phyloP scores from a whole-genome alignment of 2,113 vertebrate genomes.

The Helogale parvula region DNA sequence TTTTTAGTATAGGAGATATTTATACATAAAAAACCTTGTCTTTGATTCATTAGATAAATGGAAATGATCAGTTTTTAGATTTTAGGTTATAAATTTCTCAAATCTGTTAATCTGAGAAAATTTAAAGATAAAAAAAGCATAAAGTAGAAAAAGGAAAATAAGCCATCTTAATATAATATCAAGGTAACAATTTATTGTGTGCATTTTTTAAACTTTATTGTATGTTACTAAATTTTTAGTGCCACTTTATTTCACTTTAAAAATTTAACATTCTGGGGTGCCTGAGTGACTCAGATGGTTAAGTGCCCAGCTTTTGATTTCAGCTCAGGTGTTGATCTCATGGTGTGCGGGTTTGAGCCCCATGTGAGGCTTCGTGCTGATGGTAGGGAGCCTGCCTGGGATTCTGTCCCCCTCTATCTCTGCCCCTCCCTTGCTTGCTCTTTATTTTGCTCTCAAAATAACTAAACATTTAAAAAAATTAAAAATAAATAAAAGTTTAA shows the following conservation, averaged over 20 bases:
- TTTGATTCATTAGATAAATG: background rate
- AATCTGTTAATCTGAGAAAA: background rate
- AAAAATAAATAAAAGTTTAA: too few relatives aligned
- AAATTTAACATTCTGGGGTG: background rate
- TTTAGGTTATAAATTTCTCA: background rate
- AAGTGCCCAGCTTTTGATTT: too few relatives aligned
- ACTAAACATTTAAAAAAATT: too few relatives aligned
- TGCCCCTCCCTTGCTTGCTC: too few relatives aligned
- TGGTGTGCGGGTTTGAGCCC: too few relatives aligned
- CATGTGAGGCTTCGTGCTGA: too few relatives aligned
- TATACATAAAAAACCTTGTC: background rate
- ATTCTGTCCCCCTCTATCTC: too few relatives aligned
- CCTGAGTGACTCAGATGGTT: too few relatives aligned
- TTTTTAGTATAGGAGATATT: background rate
- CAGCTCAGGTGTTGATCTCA: too few relatives aligned
- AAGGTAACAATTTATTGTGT: background rate
- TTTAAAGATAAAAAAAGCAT: background rate
- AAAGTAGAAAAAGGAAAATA: background rate
- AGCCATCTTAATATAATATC: background rate
- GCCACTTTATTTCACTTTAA: background rate
- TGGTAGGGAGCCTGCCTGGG: too few relatives aligned
- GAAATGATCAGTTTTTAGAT: background rate
- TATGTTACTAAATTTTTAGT: background rate
- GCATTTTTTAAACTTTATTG: background rate
- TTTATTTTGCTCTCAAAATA: too few relatives aligned